Percentiles rank a stretch among this genome's conserved stretches.
Evolutionary conservation across 2,797 vertebrate species (phyloP).

Genomic region (Trachops cirrhosus): DNA sequence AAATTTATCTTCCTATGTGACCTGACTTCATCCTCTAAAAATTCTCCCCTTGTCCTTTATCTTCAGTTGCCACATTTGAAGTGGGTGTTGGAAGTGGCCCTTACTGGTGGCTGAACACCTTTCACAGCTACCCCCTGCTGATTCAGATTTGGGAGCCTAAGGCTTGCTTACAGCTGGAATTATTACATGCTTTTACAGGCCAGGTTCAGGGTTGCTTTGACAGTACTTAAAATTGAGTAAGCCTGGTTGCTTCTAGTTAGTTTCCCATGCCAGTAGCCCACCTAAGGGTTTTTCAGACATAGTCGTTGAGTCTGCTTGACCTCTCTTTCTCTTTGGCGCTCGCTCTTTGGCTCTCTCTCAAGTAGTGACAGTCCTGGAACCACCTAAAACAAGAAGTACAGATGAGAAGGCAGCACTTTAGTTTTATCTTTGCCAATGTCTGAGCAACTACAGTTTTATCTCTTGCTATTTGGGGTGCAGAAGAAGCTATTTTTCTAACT

Average conservation of each 20-base stretch:
- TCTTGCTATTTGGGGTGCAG: neutral
- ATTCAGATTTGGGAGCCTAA: neutral
- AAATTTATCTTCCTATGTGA: neutral
- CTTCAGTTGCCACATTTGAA: neutral
- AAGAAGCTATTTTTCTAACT: neutral
- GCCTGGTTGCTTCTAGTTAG: neutral
- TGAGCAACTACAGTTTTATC: neutral
- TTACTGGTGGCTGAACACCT: neutral
- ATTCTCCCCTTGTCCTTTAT: no score
- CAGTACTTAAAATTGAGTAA: neutral
- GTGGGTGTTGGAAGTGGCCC: neutral
- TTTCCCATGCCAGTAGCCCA: neutral
- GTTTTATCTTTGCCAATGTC: neutral
- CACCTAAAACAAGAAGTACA: neutral
- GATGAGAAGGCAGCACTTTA: neutral
- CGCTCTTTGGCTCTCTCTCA: neutral
- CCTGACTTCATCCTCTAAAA: neutral
- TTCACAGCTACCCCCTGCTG: neutral
- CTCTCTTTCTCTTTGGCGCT: neutral
- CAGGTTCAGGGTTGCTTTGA: neutral
- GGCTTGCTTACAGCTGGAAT: neutral
- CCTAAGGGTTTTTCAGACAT: neutral
- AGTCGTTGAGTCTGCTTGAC: neutral
- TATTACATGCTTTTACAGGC: neutral
- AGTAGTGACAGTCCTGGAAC: neutral